These are phyloP conservation scores for Panulirus ornatus DNA, from an alignment of 1,140 invertebrate species.

Conservation along the genomic window DNA sequence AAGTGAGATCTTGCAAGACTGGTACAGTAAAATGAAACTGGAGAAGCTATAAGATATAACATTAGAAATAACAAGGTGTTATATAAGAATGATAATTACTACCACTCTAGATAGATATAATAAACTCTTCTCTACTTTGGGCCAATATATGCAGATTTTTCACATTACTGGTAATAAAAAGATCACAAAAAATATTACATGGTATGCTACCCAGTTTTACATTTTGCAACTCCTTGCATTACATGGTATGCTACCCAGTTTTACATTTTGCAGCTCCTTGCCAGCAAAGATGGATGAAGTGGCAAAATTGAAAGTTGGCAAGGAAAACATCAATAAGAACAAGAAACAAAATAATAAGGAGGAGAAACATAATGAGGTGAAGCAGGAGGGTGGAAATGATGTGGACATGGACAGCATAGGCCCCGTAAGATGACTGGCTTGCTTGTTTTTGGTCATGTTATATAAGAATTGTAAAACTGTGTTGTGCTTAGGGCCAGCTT, in stretches of 20 bases:
- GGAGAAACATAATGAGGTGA: background rate
- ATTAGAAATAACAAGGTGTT: too few species aligned
- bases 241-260: background rate
- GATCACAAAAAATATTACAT: too few species aligned
- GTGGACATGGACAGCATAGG: conserved; percentile 76
- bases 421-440: conserved; percentile 76
- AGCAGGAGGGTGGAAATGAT: background rate
- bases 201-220: background rate
- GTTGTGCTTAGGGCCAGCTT: background rate
- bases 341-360: background rate
- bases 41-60: too few species aligned
- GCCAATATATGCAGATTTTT: too few species aligned
- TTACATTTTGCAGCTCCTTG: background rate
- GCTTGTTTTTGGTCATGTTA: too few species aligned
- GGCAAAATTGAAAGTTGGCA: background rate
- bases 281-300: conserved; percentile 53
- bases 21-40: too few species aligned
- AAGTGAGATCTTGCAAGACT: too few species aligned
- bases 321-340: background rate
- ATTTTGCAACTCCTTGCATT: background rate
- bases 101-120: too few species aligned
- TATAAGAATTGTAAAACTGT: background rate
- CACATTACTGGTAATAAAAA: too few species aligned
- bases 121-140: too few species aligned
- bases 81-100: too few species aligned